A percentile compares a stretch with the other conserved stretches of the same genome.
These are phyloP conservation scores for Metaphire vulgaris DNA, from an alignment of 1,140 invertebrate genomes.

Conservation along the genomic window DNA sequence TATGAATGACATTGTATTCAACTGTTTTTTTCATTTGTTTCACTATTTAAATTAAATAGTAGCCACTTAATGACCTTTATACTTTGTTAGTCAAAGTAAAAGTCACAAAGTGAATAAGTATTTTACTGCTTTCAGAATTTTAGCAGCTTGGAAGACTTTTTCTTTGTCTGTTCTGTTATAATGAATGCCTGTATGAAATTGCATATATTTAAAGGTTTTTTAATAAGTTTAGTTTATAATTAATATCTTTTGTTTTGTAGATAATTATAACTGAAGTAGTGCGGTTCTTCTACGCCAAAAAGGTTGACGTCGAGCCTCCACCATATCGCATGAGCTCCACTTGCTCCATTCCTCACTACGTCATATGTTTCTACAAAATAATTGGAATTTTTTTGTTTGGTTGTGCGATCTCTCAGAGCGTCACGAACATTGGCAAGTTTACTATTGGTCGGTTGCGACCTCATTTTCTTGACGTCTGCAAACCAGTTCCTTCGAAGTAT, in stretches of 20 bases:
- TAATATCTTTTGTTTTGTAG: not conserved
- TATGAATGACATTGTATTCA: not conserved
- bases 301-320: not conserved
- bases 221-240: no score
- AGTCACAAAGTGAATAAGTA: not conserved
- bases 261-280: slow-evolving; percentile 5
- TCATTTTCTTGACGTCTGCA: slow-evolving; percentile 69
- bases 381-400: slow-evolving; percentile 72
- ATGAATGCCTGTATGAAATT: no score
- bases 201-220: no score
- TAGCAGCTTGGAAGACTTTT: not conserved
- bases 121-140: not conserved
- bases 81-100: not conserved
- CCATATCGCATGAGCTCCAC: not conserved
- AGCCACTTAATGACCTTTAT: not conserved
- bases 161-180: slow-evolving; percentile 1
- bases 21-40: not conserved
- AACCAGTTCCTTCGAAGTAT: slow-evolving; percentile 24
- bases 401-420: slow-evolving; percentile 67
- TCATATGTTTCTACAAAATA: slow-evolving; percentile 13
- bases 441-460: slow-evolving; percentile 79
- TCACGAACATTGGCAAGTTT: slow-evolving; percentile 83
- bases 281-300: not conserved
- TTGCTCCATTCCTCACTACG: not conserved
- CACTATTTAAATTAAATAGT: not conserved